Percentiles rank a stretch among this genome's conserved stretches.
These are phyloP conservation scores for Pygocentrus nattereri DNA, from an alignment of 2,797 vertebrate species.

Conservation along the genomic window DNA sequence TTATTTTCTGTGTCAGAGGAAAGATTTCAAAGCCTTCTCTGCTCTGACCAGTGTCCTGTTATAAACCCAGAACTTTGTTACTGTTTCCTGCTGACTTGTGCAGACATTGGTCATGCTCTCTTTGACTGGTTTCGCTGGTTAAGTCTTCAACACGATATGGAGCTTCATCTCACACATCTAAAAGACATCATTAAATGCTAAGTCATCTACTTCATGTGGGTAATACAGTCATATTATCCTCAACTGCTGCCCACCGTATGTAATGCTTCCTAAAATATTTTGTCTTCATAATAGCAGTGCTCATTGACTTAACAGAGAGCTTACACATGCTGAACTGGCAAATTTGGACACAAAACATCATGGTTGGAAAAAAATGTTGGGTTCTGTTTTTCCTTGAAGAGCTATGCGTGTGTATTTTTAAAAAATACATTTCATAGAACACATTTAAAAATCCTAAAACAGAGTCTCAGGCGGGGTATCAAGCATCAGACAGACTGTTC, in stretches of 20 bases:
- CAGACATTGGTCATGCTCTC: not conserved
- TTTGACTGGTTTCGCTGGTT: not conserved
- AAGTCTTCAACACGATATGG: not conserved
- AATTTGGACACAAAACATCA: no score
- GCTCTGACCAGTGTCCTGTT: conserved; percentile 15
- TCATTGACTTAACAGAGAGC: no score
- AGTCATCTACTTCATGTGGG: not conserved
- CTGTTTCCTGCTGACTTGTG: conserved; percentile 1
- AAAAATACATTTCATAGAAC: no score
- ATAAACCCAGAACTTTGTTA: not conserved
- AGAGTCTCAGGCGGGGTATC: no score
- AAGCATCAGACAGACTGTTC: no score
- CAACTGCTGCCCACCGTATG: not conserved
- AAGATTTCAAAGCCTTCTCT: conserved; percentile 26
- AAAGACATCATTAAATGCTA: not conserved
- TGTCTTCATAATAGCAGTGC: no score
- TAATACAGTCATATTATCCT: not conserved
- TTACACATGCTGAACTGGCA: no score
- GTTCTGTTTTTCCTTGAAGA: no score
- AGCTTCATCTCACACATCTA: not conserved
- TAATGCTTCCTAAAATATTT: not conserved
- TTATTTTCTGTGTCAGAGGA: not conserved
- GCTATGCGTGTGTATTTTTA: no score
- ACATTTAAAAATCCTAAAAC: no score
- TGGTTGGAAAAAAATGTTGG: no score